Evolutionary conservation across 64 coral and sea anemone genomes (phyloP).

Genomic region (Actinia tenebrosa): DNA sequence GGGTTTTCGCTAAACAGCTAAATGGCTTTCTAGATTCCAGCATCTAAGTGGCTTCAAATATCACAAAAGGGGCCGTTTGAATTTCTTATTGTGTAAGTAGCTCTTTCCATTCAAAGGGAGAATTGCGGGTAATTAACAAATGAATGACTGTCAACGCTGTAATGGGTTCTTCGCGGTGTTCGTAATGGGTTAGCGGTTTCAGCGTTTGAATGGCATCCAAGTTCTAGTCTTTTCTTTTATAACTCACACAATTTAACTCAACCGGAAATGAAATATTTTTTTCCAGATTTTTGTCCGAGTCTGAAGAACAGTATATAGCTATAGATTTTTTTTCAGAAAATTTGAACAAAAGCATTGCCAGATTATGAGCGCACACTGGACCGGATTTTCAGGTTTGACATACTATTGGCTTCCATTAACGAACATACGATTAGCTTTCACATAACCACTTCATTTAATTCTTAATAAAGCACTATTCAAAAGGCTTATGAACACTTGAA

Average conservation of each 20-base stretch:
- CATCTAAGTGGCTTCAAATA: slow-evolving; percentile 6
- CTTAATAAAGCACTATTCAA: background rate
- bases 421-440: background rate
- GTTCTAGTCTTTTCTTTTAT: background rate
- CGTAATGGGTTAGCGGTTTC: background rate
- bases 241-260: background rate
- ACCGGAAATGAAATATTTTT: background rate
- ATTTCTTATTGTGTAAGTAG: background rate
- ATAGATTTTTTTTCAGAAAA: background rate
- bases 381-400: background rate
- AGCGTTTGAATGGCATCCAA: background rate
- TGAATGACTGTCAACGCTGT: slow-evolving; percentile 6
- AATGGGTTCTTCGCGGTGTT: background rate
- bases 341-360: background rate
- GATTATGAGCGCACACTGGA: background rate
- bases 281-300: background rate
- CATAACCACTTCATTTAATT: background rate
- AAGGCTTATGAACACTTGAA: slow-evolving; percentile 8
- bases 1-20: background rate
- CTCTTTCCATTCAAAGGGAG: background rate
- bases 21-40: background rate
- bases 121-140: background rate
- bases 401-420: background rate
- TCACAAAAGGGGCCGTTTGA: background rate
- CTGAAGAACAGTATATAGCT: background rate